Conservation (phyloP, 2,888 invertebrate species). For the Tetrapedia diversipes region DNA sequence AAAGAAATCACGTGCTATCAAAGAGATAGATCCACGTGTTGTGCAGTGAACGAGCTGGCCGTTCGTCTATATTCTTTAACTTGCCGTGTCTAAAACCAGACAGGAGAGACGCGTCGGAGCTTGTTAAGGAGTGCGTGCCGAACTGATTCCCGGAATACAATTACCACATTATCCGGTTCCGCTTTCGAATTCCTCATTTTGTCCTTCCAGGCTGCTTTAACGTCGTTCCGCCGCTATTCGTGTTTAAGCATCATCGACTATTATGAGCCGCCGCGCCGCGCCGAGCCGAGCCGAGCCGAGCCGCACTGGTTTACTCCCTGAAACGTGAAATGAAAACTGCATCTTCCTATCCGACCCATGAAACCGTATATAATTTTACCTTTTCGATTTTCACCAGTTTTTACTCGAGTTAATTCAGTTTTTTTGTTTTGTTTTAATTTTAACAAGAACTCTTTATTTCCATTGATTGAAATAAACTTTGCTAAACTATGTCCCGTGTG, state of each 20-base stretch:
- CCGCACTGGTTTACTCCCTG: neutral
- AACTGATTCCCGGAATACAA: slow-evolving; percentile 72
- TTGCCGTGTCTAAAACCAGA: slow-evolving; percentile 63
- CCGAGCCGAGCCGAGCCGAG: no score
- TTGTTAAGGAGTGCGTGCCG: slow-evolving; percentile 70
- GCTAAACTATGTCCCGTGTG: no score
- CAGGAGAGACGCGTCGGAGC: slow-evolving; percentile 56
- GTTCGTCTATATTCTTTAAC: slow-evolving; percentile 35
- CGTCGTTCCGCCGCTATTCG: slow-evolving; percentile 40
- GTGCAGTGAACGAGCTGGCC: slow-evolving; percentile 30
- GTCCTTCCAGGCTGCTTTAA: slow-evolving; percentile 54
- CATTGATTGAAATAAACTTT: no score
- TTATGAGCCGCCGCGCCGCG: slow-evolving; percentile 6
- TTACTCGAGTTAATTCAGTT: neutral
- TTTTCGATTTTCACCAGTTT: neutral
- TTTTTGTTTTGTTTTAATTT: neutral
- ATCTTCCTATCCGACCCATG: neutral
- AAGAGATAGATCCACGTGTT: slow-evolving; percentile 29
- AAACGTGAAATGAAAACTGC: slow-evolving; percentile 23
- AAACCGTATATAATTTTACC: neutral
- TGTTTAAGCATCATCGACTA: slow-evolving; percentile 40
- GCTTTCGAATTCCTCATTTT: slow-evolving; percentile 74
- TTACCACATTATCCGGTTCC: slow-evolving; percentile 76
- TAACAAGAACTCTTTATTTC: no score
- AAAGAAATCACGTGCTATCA: slow-evolving; percentile 52